Percentiles rank a stretch among this genome's conserved stretches.
Conservation (phyloP, 2,797 vertebrate genomes). For the Chiloscyllium punctatum region DNA sequence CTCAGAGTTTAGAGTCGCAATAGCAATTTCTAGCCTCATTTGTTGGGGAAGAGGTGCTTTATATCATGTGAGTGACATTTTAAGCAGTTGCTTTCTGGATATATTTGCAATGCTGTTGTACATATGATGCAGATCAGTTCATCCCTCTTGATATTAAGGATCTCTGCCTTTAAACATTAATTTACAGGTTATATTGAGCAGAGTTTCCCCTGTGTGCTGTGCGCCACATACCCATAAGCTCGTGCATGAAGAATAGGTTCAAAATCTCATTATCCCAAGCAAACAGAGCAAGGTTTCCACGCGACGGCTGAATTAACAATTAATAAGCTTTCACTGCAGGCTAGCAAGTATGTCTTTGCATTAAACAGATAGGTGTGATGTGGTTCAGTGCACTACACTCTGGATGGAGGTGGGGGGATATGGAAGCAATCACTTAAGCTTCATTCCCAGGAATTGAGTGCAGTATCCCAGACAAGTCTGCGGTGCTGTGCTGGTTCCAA, state of each 20-base stretch:
- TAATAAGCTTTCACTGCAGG: not conserved
- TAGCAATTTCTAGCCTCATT: not conserved
- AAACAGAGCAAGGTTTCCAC: not conserved
- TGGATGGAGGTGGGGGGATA: not conserved
- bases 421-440: not conserved
- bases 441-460: not conserved
- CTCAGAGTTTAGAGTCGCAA: not conserved
- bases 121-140: not conserved
- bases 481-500: not conserved
- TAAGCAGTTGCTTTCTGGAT: not conserved
- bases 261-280: not conserved
- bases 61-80: not conserved
- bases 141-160: not conserved
- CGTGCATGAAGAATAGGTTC: not conserved
- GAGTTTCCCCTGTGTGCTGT: not conserved
- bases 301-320: not conserved
- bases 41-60: not conserved
- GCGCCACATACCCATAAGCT: not conserved
- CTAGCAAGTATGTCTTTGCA: not conserved
- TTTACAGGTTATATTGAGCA: not conserved
- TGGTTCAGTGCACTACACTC: not conserved
- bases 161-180: not conserved
- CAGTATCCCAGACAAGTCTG: not conserved
- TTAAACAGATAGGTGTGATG: not conserved
- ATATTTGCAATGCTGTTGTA: not conserved